Evolutionary conservation across 2,888 invertebrate species (phyloP), one percentile per base, ranked within the genome.

Genomic region (Rhogogaster chlorosoma): DNA sequence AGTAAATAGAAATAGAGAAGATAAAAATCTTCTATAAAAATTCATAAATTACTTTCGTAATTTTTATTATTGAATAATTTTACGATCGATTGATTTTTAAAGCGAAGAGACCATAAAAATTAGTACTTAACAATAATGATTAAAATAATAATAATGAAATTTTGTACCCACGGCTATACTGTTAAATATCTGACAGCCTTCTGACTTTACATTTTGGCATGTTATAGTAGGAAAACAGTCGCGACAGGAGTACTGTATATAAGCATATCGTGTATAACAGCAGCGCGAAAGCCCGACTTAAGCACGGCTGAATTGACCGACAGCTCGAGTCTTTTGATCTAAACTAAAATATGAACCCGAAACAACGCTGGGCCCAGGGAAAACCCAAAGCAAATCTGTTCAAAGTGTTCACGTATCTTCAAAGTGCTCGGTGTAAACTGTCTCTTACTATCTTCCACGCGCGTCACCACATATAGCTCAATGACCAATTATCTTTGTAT

Each of bases 401-500:
- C 92, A 93, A 93, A 93, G 92, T 92, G 90, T 88, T 89, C 89
- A 87, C 90, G 89, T 89, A 49, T 82, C 83, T 83, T 83, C 83
- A 83, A 83, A 83, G 83, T 80, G 38, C 67, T 22, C 42, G 29
- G 18, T 61, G 80, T 45, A 82, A 57, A 61, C 84, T 84, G 45
- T 71, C 83, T 61, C 83, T 38, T 26, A 73, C 77, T 53, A 67
- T 49, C 64, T 87, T 85, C 77, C 88, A 84, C 84, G 86, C 83
- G 86, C 88, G 87, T 90, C 87, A 90, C 89, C 88, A 89, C 88
- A 84, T 93, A 93, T 93, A 93, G 91, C 91, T 91, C 91, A 91
- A 92, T 93, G 93, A 93, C 91, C 93, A 93, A 93, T 93, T 93
- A 93, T 93, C 91, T 90, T 90, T 90, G 91, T 92, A 92, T 93